Base-by-base conservation (phyloP, 2,113 vertebrate genomes). In the Todiramphus saurophagus region DNA sequence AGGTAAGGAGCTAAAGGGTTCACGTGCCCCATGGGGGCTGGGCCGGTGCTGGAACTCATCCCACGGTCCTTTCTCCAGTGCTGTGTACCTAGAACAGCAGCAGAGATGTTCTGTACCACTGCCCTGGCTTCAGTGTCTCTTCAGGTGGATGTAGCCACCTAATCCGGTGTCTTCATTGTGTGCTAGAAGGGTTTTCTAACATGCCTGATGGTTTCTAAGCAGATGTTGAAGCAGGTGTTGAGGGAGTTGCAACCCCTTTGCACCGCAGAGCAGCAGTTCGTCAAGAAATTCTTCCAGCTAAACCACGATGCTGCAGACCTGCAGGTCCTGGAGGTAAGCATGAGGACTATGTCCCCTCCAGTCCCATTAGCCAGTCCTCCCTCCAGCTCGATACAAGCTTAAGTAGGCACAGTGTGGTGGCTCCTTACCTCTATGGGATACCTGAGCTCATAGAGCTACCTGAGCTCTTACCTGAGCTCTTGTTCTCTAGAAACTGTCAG, bases 191-290 rank as follows among this genome's bases (percentile, higher is more conserved):
- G n/a, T 8, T 50, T 58, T 60, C 79, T 94, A 24, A 83, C 14
- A 10, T 4, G 5, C 16, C 9, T 0, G 1, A 3, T 43, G 73
- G 16, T 93, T 87, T 62, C 77, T 39, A 7, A 76, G 73, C 89
- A 97, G 96, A 24, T 97, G 16, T 7, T 96, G 89, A 76, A 96
- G 87, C 90, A 93, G 67, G 91, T 97, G 44, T 72, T 98, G 87
- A 44, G 48, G 3, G 87, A 94, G 76, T 67, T 98, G 50, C 89
- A 81, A 41, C 80, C 90, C 25, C 75, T 97, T 8, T 97, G 96
- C 69, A 53, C 63, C 1, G 7, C 8, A 0, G 97, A 97, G 78
- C 96, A 97, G 81, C 56, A 68, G 25, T 97, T 98, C 89, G 46
- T 97, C 19, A 69, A 87, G 63, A 80, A 86, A 19, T 96, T 97